Conservation (phyloP, 2,113 vertebrate species). For the Hippocampus barbouri region DNA sequence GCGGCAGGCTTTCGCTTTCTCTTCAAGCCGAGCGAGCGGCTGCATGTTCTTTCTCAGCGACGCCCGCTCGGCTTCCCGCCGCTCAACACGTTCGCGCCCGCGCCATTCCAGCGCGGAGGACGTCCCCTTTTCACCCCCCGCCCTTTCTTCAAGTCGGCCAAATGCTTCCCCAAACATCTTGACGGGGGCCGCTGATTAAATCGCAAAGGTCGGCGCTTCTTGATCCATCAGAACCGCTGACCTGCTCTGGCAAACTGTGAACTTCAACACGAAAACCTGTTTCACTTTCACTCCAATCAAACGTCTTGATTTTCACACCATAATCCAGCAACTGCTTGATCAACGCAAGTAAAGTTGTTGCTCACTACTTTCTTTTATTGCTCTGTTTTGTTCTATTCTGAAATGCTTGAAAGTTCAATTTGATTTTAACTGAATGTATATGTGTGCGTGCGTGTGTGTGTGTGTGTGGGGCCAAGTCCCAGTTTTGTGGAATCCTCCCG, state of each 20-base stretch:
- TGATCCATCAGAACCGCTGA: conserved; percentile 16
- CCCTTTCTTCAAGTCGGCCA: neutral
- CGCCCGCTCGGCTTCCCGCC: conserved; percentile 23
- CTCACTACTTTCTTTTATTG: neutral
- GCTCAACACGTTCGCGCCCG: conserved; percentile 17
- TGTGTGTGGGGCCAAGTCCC: conserved; percentile 20
- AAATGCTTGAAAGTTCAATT: neutral
- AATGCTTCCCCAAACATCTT: neutral
- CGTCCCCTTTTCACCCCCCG: neutral
- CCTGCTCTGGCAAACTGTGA: conserved; percentile 18
- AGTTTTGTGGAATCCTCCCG: conserved; percentile 28
- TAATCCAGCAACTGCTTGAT: neutral
- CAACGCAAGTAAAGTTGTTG: neutral
- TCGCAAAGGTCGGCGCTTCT: conserved; percentile 21
- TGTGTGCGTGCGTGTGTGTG: conserved; percentile 4
- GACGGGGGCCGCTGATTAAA: neutral
- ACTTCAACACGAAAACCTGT: neutral
- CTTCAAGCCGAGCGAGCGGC: neutral
- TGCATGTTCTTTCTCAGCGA: conserved; percentile 27
- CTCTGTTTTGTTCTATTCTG: neutral
- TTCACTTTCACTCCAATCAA: neutral
- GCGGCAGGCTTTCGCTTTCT: neutral
- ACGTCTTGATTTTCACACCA: neutral
- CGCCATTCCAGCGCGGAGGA: neutral
- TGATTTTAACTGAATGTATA: neutral